phyloP scores from a whole-genome alignment of 1,140 invertebrate species.

The Hirudo medicinalis region DNA sequence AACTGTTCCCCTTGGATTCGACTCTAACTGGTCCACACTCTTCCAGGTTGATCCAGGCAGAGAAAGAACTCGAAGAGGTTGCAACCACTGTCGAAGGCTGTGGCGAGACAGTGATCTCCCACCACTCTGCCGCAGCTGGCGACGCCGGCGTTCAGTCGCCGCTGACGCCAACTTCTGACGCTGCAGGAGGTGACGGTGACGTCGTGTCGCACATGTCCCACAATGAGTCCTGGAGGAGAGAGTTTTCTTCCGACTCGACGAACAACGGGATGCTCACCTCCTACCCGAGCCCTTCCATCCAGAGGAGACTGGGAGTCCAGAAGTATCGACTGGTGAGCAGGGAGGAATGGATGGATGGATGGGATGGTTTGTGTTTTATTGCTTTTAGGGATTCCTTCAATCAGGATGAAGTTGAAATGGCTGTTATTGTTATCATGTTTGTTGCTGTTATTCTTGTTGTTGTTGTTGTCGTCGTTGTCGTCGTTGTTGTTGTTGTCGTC shows the following conservation, averaged over 20 bases:
- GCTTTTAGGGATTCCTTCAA: neutral
- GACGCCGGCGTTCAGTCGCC: constrained; percentile 81
- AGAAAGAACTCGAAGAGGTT: too few relatives aligned
- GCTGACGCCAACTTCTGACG: constrained; percentile 80
- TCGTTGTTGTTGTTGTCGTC: too few relatives aligned
- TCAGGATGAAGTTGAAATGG: neutral
- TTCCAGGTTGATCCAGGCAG: too few relatives aligned
- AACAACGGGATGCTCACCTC: neutral
- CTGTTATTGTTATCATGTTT: neutral
- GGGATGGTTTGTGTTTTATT: constrained; percentile 1
- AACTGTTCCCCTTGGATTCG: too few relatives aligned
- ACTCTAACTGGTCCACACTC: too few relatives aligned
- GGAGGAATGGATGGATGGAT: neutral
- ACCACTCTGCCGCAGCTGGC: neutral
- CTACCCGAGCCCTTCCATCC: constrained; percentile 9
- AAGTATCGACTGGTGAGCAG: constrained; percentile 13
- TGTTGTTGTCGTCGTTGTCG: too few relatives aligned
- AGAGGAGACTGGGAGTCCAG: constrained; percentile 1
- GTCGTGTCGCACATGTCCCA: neutral
- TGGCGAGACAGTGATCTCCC: neutral
- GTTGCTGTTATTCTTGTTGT: too few relatives aligned
- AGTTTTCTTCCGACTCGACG: neutral
- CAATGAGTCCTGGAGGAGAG: neutral
- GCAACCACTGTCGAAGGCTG: neutral
- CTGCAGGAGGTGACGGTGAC: constrained; percentile 72